Conservation (phyloP, 2,888 invertebrate genomes). For the Tromatobia lineatoria region DNA sequence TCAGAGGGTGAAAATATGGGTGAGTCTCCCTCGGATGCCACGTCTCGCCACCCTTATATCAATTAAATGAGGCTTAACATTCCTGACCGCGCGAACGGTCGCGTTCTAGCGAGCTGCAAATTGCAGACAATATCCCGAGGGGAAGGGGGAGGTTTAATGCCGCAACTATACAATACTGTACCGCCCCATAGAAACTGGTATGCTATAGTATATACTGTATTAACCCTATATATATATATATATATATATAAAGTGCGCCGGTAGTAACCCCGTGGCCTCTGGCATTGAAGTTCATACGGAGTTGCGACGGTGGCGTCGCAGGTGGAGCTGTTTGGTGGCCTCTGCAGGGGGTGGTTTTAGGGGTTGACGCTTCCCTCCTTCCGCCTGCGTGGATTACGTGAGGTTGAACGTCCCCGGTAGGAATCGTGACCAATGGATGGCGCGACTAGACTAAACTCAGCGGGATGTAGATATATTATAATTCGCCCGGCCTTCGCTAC, state of each 20-base stretch:
- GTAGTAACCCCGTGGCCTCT: background rate
- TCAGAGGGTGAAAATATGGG: conserved; percentile 23
- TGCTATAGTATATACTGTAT: conserved; percentile 8
- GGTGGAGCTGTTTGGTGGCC: conserved; percentile 8
- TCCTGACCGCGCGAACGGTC: conserved; percentile 64
- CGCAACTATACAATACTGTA: conserved; percentile 30
- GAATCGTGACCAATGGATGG: conserved; percentile 4
- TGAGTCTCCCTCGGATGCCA: conserved; percentile 33
- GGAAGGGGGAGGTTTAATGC: conserved; percentile 6
- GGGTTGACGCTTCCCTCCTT: background rate
- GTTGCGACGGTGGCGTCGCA: conserved; percentile 8
- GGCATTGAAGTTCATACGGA: conserved; percentile 4
- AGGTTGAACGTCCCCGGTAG: conserved; percentile 17
- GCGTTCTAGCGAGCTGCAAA: conserved; percentile 50
- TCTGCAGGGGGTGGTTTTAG: conserved; percentile 6
- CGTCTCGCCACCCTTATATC: conserved; percentile 67
- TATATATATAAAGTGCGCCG: background rate
- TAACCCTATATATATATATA: background rate
- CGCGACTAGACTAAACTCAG: conserved; percentile 1
- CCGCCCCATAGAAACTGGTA: conserved; percentile 10
- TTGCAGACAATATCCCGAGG: conserved; percentile 45
- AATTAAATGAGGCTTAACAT: conserved; percentile 77
- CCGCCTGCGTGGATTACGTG: background rate
- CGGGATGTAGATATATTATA: conserved; percentile 17
- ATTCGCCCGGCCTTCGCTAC: background rate